These are phyloP conservation scores for Neofelis nebulosa DNA, from an alignment of 2,113 vertebrate species.

Conservation along the genomic window DNA sequence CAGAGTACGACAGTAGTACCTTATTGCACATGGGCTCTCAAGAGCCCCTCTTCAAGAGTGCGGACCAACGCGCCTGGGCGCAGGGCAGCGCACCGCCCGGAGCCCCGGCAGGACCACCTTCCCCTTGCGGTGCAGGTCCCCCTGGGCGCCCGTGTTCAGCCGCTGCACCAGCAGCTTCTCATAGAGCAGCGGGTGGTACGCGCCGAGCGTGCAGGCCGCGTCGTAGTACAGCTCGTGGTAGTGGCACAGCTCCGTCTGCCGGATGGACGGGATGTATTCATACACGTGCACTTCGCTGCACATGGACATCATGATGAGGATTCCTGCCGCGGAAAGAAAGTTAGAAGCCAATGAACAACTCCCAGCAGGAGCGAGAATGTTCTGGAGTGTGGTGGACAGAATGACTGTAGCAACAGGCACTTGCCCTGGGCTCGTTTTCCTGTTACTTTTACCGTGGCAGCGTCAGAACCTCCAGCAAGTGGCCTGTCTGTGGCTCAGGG, in stretches of 20 bases:
- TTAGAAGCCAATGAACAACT: neutral
- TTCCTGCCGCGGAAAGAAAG: conserved; percentile 86
- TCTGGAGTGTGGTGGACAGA: neutral
- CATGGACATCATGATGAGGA: conserved; percentile 97
- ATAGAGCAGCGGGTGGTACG: conserved; percentile 96
- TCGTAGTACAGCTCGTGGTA: conserved; percentile 97
- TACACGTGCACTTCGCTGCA: conserved; percentile 95
- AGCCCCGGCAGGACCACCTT: conserved; percentile 95
- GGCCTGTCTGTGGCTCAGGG: fast-evolving
- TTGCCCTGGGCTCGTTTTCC: neutral
- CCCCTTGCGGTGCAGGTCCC: conserved; percentile 92
- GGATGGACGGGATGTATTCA: conserved; percentile 95
- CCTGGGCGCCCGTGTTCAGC: conserved; percentile 91
- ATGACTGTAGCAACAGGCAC: neutral
- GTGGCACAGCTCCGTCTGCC: conserved; percentile 97
- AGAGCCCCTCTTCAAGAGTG: conserved; percentile 67
- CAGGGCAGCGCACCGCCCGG: conserved; percentile 88
- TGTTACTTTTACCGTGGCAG: fast-evolving
- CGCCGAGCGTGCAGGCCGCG: conserved; percentile 95
- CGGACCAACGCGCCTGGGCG: conserved; percentile 46
- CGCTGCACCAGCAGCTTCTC: conserved; percentile 96
- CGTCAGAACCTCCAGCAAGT: neutral
- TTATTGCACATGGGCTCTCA: conserved; percentile 87
- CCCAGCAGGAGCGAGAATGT: fast-evolving
- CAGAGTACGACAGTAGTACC: conserved; percentile 85